Evolutionary conservation across 2,113 vertebrate species (phyloP), one percentile per base, ranked within the genome.

Genomic region (Nothocercus nigrocapillus): DNA sequence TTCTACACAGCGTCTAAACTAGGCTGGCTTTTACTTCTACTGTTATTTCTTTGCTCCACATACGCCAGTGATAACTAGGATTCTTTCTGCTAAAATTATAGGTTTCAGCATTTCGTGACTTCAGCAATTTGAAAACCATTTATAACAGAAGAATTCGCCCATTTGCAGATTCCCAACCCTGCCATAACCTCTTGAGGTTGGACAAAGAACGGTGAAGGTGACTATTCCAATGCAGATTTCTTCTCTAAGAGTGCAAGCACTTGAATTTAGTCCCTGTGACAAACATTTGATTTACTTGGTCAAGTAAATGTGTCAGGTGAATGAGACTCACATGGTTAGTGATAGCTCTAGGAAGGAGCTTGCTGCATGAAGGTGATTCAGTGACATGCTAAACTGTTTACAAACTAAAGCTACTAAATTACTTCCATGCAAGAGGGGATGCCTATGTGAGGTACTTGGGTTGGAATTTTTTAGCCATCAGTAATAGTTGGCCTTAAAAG

Each of bases 381-480:
- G 40, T 27, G 42, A 56, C 32, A 27, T 45, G 13, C 24, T 68
- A 19, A 79, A 85, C 7, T 42, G 22, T 74, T 63, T 44, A 12
- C 34, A 66, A 86, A 44, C 54, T 58, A 32, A 56, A 63, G 47
- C 75, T 80, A 59, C 22, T 68, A 78, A 79, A 82, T 45, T 20
- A 44, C 32, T 11, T 20, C 6, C 14, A 8, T 18, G 40, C 13
- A 4, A 17, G 8, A 40, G 0, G 4, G 78, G 36, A 18, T 32
- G n/a, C 70, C 2, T 54, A 56, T 72, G n/a, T 28, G 53, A 79
- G 17, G 7, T 54, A 19, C 1, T 54, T 12, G 30, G 45, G 13
- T 68, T 79, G 76, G 58, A 76, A 68, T 79, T 69, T 45, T 85
- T 53, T 63, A 82, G 76, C 22, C 54, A 28, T 56, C 15, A 42